Evolutionary conservation across 2,113 vertebrate species (phyloP), one percentile per base, ranked within the genome.

Genomic region (Pimephales promelas): DNA sequence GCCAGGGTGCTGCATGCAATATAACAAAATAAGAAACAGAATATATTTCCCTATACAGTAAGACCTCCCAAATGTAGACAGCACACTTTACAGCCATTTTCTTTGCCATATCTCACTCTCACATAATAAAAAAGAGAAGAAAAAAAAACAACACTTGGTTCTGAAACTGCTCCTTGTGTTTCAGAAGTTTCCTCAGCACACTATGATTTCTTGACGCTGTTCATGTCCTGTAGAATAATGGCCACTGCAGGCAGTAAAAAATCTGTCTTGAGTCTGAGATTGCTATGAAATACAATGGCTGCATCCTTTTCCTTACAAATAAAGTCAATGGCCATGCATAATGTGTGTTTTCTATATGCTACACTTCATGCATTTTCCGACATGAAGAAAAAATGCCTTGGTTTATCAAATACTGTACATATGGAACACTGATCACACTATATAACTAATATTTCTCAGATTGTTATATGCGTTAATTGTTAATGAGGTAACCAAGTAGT

Each of bases 1-100:
- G 40, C 36, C 10, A 45, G 22, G n/a, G n/a, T 66, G 28, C 28
- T 66, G 16, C 62, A 16, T 47, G 43, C 43, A 64, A 31, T 62
- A 45, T 45, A 72, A 24, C 3, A 16, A 20, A 56, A 28, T 34
- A 18, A 36, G 20, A 76, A 57, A 16, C 52, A 14, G 22, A 59
- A 77, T 77, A 77, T 16, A n/a, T 77, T 24, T 36, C 16, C 11
- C 3, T 9, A 59, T 40, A 18, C 54, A 36, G 11, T 24, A 40
- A 43, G 54, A 59, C 22, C 54, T 77, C 75, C 54, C 75, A 77
- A 34, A 77, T 57, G 11, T 7, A 77, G 74, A 40, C 74, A 24
- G 31, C 52, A 56, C 28, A 36, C 49, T 56, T 76, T 54, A 28
- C 9, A 76, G 66, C 66, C 72, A 22, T 74, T 56, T 62, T 56